phyloP scores from a whole-genome alignment of 1,140 invertebrate genomes.

The Drosophila parvula region DNA sequence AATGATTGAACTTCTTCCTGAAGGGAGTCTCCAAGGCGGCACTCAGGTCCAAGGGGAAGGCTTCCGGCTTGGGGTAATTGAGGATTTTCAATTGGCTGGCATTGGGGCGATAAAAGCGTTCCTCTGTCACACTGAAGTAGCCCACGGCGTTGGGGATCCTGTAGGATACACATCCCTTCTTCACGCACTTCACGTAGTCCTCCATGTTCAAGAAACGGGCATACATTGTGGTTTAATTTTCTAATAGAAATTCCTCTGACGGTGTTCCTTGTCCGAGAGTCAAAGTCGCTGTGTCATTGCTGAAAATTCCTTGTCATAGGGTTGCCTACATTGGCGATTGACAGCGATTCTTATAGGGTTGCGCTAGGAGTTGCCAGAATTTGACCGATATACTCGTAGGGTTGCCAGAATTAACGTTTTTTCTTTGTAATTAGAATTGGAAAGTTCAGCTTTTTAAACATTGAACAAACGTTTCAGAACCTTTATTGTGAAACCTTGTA shows the following conservation, averaged over 20 bases:
- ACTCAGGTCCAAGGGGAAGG: neutral
- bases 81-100: neutral
- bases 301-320: neutral
- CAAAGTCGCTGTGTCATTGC: neutral
- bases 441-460: too few species aligned
- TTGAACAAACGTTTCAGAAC: neutral
- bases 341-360: neutral
- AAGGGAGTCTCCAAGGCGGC: neutral
- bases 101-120: neutral
- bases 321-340: neutral
- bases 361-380: neutral
- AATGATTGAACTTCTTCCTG: neutral
- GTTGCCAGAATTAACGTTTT: too few species aligned
- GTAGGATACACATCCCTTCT: neutral
- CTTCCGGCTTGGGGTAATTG: neutral
- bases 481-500: neutral
- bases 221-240: too few species aligned
- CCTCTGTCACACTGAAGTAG: slow-evolving; percentile 5
- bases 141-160: neutral
- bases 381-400: neutral
- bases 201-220: neutral
- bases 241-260: neutral
- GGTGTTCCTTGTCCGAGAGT: too few species aligned
- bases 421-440: too few species aligned
- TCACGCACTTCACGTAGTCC: neutral